Base-by-base conservation (phyloP, 2,888 invertebrate genomes). In the Heliconius sara region DNA sequence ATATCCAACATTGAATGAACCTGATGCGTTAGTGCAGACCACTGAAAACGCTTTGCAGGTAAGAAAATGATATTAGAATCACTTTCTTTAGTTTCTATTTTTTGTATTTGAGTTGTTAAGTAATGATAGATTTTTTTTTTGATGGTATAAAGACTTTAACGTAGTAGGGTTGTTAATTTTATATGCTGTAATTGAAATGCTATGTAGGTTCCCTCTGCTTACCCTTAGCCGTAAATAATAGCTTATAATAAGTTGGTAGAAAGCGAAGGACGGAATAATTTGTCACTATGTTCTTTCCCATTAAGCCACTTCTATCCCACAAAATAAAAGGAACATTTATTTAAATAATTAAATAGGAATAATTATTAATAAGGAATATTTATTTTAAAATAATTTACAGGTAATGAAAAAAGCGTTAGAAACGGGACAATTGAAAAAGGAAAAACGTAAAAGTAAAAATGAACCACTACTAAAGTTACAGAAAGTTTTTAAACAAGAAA, bases 1-100 rank as follows among this genome's bases (percentile, higher is more conserved):
- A 85, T 96, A 96, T 88, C 96, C 96, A 2, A 90, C 95, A 0
- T 88, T 94, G 16, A 95, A 95, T 80, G 90, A 91, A 13, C 87
- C 90, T 0, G 82, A 83, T 0, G 88, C 89, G 0, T 81, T 92
- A 10, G 80, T 80, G 16, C 65, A 80, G 3, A 84, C 85, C 9
- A 86, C 82, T 1, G 87, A 91, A 47, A 91, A 94, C 19, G 95
- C 95, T 3, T 85, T 95, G 34, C 91, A 95, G 89, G 95, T 93
- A 63, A 80, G 83, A 47, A 39, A 73, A 5, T 1, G 1, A 9
- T 9, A 9, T 39, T 39, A 39, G 9, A 39, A 39, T 39, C 34
- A 39, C 12, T 16, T 22, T 47, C 5, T 47, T 47, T 47, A 13
- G 4, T 47, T 47, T 47, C 16, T 47, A 13, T 13, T 6, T 47